A percentile compares a stretch with the other conserved stretches of the same genome.
phyloP scores from a whole-genome alignment of 2,888 invertebrate genomes.

The Agonopterix heracliana region DNA sequence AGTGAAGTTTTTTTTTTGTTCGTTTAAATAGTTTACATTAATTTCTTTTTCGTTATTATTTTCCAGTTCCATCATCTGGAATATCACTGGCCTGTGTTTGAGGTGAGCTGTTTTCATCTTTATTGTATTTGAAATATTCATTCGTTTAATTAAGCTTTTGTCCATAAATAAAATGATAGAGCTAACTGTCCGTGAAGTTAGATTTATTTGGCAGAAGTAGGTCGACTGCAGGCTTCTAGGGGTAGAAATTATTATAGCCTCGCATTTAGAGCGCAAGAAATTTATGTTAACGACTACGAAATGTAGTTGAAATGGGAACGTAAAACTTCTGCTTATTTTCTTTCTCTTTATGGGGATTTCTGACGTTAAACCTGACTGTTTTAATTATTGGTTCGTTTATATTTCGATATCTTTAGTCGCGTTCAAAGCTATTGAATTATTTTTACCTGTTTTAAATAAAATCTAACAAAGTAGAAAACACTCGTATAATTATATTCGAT shows the following conservation, averaged over 20 bases:
- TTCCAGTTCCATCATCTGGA: conserved; percentile 18
- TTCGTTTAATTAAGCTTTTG: conserved; percentile 5
- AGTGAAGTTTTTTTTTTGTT: conserved; percentile 11
- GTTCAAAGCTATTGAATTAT: too few species aligned
- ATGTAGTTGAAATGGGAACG: conserved; percentile 27
- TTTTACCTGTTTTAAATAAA: too few species aligned
- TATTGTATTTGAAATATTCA: conserved; percentile 1
- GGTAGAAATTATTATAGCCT: conserved; percentile 33
- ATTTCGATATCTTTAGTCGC: neutral
- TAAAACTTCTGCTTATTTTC: conserved; percentile 25
- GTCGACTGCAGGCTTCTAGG: conserved; percentile 42
- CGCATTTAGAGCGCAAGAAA: conserved; percentile 41
- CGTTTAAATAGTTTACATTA: conserved; percentile 1
- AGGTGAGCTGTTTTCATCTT: conserved; percentile 13
- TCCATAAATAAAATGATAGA: conserved; percentile 29
- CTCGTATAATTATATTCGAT: too few species aligned
- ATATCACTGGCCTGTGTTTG: conserved; percentile 2
- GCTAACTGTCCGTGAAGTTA: conserved; percentile 32
- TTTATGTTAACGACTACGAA: conserved; percentile 44
- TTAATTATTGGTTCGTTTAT: neutral
- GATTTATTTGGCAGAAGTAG: conserved; percentile 47
- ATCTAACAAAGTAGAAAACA: too few species aligned
- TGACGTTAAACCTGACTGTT: neutral
- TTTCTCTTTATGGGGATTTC: conserved; percentile 6
- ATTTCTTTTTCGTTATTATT: conserved; percentile 13